Conservation (phyloP, 2,888 invertebrate species). For the Diadegma fenestrale region DNA sequence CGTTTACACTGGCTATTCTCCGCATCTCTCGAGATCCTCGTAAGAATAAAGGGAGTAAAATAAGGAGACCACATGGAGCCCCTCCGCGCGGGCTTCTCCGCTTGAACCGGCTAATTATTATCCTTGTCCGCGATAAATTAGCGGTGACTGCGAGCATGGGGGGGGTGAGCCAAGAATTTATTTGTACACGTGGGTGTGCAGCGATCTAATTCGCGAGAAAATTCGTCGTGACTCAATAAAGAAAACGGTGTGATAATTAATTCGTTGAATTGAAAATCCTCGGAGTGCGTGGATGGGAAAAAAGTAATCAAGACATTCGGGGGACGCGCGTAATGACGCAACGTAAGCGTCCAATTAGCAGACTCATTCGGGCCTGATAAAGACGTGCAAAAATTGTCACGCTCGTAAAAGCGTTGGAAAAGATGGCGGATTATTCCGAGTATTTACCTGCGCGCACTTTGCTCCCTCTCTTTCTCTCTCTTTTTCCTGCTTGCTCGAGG, state of each 20-base stretch:
- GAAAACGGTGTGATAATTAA: no score
- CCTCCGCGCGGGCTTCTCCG: conserved; percentile 69
- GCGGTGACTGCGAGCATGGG: conserved; percentile 70
- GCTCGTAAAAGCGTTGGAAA: conserved; percentile 40
- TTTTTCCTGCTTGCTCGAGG: conserved; percentile 59
- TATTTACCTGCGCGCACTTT: conserved; percentile 68
- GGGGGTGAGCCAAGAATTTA: background rate
- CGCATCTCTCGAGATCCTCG: conserved; percentile 8
- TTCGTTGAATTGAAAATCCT: background rate
- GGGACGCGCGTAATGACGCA: background rate
- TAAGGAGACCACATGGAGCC: conserved; percentile 53
- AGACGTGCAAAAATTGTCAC: conserved; percentile 64
- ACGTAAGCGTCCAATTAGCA: background rate
- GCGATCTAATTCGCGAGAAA: background rate
- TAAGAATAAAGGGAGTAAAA: conserved; percentile 2
- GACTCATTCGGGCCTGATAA: conserved; percentile 66
- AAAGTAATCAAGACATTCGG: background rate
- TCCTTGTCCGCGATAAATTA: conserved; percentile 79
- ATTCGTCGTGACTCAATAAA: background rate
- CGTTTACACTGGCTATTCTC: conserved; percentile 71
- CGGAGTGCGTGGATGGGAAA: background rate
- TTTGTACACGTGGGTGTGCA: background rate
- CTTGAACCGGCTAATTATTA: conserved; percentile 80
- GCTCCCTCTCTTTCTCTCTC: background rate
- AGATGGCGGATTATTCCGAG: conserved; percentile 71